Base-by-base conservation (phyloP, 2,888 invertebrate genomes). In the Calliphora vomitoria region DNA sequence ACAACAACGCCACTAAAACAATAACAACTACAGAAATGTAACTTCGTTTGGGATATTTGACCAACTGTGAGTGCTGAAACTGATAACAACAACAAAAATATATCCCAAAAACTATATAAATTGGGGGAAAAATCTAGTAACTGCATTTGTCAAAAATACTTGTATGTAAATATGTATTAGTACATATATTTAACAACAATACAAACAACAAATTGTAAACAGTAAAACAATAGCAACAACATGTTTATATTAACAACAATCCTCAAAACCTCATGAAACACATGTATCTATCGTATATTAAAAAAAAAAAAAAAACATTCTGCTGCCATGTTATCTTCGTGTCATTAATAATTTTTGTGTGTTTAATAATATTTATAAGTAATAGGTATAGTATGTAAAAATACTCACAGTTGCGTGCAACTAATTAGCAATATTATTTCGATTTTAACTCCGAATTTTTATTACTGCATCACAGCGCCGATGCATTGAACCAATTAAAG, bases 1-100 rank as follows among this genome's bases (percentile, higher is more conserved):
- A 66, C 31, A 50, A 44, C 41, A 35, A 69, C 31, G 10, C 11
- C 2, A 44, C 44, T 13, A 44, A 44, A 66, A n/a, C 18, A 38
- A 66, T n/a, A 72, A 55, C 55, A 72, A 38, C 18, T 25, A 58
- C 25, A 75, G 15, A 44, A 44, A n/a, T 53, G 47, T 44, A 58
- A 82, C 75, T 75, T 75, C 60, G 60, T 58, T 82, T 82, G 68
- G 60, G 75, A 68, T 68, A 75, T 60, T 68, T 69, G 75, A 82
- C 68, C 82, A 82, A 75, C 75, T 82, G 75, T 69, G 74, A 55
- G 64, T 50, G 68, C 68, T 60, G 38, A 68, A 68, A 60, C 25
- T 68, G 58, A 68, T 58, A 66, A 71, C 31, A 64, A 20, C 13
- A 66, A 66, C 25, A 81, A 66, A 20, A 41, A 62, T 50, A 0